Evolutionary conservation across 2,113 vertebrate genomes (phyloP), one percentile per base, ranked within the genome.

Genomic region (Pogonocichla stellata): DNA sequence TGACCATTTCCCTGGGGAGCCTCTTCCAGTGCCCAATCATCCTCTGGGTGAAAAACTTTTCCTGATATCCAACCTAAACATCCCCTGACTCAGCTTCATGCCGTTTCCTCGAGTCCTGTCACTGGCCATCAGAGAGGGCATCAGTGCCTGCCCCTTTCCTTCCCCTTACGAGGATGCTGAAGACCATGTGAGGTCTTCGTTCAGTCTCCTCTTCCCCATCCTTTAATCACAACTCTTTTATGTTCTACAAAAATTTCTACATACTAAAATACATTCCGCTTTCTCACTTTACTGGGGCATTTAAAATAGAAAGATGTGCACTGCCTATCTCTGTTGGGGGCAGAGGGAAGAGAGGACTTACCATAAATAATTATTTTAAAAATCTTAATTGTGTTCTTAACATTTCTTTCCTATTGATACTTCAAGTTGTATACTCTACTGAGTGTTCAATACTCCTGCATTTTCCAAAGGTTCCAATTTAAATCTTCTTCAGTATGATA

Each of bases 141-240:
- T 20, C 24, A 53, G 16, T 53, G n/a, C 18, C 38, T 8, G 19
- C 16, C 19, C 19, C 17, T 60, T 51, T 0, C 0, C 29, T 34
- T 47, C 20, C 47, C 47, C 24, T 47, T 1, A 1, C 10, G 38
- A 47, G 24, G 53, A 47, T 26, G 19, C 1, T 61, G 29, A 75
- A 61, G 33, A 54, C 17, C 34, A 38, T 11, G 5, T 23, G 25
- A 69, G 14, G 9, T 47, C n/a, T 54, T 38, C 14, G 25, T 29
- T 61, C 40, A 82, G 40, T 7, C 29, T 60, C 16, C 18, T 80
- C 67, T 73, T 73, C 28, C 67, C 14, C 34, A 19, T 40, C 25
- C 22, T 69, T 20, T 77, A 34, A 83, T 42, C 54, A 69, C 18
- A 75, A 26, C 25, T 34, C 20, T 69, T 25, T 1, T 23, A 31